Evolutionary conservation across 2,113 vertebrate species (phyloP).

Genomic region (Cavia aperea): DNA sequence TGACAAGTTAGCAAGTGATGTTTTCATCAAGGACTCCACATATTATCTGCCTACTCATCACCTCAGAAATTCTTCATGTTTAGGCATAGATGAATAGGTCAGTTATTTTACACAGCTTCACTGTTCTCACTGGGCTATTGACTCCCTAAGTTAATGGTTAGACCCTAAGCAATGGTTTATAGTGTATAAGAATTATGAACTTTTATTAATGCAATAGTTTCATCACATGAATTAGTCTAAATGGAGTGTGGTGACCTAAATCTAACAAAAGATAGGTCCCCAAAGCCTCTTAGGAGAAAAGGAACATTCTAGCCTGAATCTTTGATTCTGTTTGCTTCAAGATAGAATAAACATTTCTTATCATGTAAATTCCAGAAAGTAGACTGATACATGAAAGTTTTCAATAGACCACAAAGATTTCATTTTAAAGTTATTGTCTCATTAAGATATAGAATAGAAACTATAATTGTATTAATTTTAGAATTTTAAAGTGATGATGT

Average conservation of each 20-base stretch:
- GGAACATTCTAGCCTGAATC: neutral
- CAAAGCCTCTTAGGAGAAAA: neutral
- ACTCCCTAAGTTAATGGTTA: neutral
- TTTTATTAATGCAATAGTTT: slow-evolving; percentile 27
- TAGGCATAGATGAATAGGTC: neutral
- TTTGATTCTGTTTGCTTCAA: neutral
- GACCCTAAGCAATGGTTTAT: neutral
- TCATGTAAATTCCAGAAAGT: neutral
- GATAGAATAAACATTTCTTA: neutral
- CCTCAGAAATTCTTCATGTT: neutral
- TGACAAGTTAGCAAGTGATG: neutral
- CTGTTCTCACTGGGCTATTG: neutral
- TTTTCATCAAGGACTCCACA: neutral
- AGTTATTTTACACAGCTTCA: neutral
- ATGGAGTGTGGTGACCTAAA: neutral
- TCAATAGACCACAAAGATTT: neutral
- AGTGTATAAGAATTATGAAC: slow-evolving; percentile 10
- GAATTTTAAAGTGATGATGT: neutral
- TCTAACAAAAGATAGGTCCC: neutral
- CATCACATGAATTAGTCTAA: slow-evolving; percentile 24
- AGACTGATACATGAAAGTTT: neutral
- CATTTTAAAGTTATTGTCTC: neutral
- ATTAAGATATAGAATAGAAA: neutral
- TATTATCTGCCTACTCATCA: neutral
- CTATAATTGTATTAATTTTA: neutral